phyloP scores from a whole-genome alignment of 30 jellyfish, hydroid and myxozoan genomes.

The Haliclystus octoradiatus region DNA sequence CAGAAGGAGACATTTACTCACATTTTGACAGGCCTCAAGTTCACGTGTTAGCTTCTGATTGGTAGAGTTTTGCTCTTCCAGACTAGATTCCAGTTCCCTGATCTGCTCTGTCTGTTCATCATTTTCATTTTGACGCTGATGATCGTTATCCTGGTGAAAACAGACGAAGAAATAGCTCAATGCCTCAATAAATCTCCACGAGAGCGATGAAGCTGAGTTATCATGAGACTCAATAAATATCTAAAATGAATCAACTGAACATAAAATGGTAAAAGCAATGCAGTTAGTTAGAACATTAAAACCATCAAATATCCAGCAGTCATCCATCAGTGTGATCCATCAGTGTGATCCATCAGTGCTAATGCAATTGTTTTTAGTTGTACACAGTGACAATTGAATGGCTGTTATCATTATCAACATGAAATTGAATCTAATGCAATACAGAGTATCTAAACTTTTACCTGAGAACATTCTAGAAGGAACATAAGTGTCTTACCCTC shows the following conservation, averaged over 20 bases:
- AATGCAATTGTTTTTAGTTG: too few relatives aligned
- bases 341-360: too few relatives aligned
- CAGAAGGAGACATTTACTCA: background rate
- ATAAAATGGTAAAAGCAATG: too few relatives aligned
- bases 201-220: too few relatives aligned
- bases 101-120: background rate
- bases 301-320: too few relatives aligned
- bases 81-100: background rate
- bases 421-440: background rate
- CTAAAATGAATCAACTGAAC: too few relatives aligned
- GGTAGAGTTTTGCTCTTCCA: background rate
- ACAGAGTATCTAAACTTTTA: too few relatives aligned
- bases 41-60: background rate
- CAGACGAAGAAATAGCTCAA: background rate
- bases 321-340: too few relatives aligned
- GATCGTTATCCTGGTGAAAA: background rate
- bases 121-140: background rate
- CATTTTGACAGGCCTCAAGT: background rate
- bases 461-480: too few relatives aligned
- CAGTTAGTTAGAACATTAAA: too few relatives aligned
- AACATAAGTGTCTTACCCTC: constrained; percentile 10
- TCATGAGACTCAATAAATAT: too few relatives aligned
- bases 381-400: too few relatives aligned
- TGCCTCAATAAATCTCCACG: background rate
- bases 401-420: background rate